phyloP scores from a whole-genome alignment of 2,113 vertebrate genomes.

The Xyliphius kryptos region DNA sequence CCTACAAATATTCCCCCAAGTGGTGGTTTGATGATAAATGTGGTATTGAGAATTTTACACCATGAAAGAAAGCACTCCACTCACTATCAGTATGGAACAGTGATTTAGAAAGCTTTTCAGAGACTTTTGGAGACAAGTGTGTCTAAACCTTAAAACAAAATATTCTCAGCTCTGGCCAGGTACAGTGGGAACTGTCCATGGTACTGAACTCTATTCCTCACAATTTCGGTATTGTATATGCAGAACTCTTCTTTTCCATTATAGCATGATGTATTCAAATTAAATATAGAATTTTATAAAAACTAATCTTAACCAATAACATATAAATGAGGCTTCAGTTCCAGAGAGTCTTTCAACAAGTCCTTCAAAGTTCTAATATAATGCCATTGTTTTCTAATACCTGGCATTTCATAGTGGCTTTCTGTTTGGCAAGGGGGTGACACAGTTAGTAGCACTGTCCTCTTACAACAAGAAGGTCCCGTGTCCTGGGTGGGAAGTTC shows the following conservation, averaged over 20 bases:
- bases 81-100: background rate
- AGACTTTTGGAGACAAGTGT: background rate
- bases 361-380: background rate
- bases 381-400: constrained; percentile 2
- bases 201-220: constrained; percentile 12
- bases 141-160: background rate
- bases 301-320: too few species aligned
- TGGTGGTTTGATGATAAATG: background rate
- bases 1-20: background rate
- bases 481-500: too few species aligned
- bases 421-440: too few species aligned
- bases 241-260: background rate
- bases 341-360: background rate
- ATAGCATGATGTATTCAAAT: background rate
- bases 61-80: background rate
- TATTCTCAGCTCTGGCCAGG: background rate
- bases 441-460: too few species aligned
- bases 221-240: background rate
- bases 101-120: background rate
- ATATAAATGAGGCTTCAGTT: too few species aligned
- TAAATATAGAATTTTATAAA: background rate
- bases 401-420: too few species aligned
- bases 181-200: constrained; percentile 15
- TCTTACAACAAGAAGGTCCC: too few species aligned
- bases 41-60: background rate